Conservation (phyloP, 2,797 vertebrate genomes). For the Hoplostethus mediterraneus region DNA sequence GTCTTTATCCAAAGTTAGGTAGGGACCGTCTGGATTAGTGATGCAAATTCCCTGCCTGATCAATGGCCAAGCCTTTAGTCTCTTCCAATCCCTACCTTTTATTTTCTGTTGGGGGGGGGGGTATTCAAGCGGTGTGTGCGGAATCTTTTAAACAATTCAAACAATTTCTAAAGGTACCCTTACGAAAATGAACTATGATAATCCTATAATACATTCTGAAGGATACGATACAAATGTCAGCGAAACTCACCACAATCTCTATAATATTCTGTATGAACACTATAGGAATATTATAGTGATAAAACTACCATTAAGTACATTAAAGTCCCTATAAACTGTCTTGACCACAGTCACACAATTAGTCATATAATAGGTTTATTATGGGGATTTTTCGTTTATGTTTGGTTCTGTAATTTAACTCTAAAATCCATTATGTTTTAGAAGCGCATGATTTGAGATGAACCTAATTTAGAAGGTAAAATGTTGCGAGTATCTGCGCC, state of each 20-base stretch:
- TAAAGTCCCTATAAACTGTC: no score
- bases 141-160: neutral
- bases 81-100: slow-evolving; percentile 35
- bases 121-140: neutral
- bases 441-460: no score
- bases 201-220: neutral
- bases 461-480: no score
- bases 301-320: no score
- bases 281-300: no score
- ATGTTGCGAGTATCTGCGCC: no score
- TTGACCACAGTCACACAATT: no score
- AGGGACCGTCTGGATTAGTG: slow-evolving; percentile 76
- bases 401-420: no score
- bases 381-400: no score
- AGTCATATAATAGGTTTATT: no score
- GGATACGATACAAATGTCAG: neutral
- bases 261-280: no score
- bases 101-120: slow-evolving; percentile 22
- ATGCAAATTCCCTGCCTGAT: slow-evolving; percentile 75
- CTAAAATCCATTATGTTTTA: no score
- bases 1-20: slow-evolving; percentile 63
- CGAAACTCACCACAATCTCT: neutral
- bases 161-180: neutral
- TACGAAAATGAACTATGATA: neutral
- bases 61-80: slow-evolving; percentile 38